These are phyloP conservation scores for Drosophila carrolli DNA, from an alignment of 1,140 invertebrate genomes.

Conservation along the genomic window DNA sequence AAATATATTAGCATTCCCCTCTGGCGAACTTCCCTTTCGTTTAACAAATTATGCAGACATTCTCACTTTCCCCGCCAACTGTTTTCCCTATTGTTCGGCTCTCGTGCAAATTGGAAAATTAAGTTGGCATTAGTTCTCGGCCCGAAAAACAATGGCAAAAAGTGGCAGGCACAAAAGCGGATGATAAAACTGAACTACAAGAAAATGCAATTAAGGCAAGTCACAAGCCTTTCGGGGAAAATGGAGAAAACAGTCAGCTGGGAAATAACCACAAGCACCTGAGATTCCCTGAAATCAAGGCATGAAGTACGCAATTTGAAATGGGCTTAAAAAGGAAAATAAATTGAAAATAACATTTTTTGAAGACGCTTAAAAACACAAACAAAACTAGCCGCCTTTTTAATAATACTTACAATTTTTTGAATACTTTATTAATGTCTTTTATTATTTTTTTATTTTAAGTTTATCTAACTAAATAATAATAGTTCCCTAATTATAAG, in stretches of 20 bases:
- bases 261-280: conserved; percentile 3
- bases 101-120: conserved; percentile 20
- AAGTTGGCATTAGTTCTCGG: conserved; percentile 15
- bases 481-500: too few relatives aligned
- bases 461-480: too few relatives aligned
- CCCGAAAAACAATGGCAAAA: conserved; percentile 1
- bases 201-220: conserved; percentile 34
- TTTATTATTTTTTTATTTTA: too few relatives aligned
- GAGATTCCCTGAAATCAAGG: neutral
- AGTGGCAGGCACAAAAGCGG: neutral
- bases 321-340: too few relatives aligned
- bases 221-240: neutral
- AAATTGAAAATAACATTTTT: neutral
- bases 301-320: neutral
- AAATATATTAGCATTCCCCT: conserved; percentile 8
- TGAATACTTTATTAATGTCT: too few relatives aligned
- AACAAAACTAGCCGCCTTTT: too few relatives aligned
- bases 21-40: neutral
- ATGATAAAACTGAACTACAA: conserved; percentile 12
- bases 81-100: conserved; percentile 4
- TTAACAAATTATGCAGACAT: conserved; percentile 1
- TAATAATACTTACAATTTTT: too few relatives aligned
- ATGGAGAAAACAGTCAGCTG: neutral
- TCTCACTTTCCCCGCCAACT: conserved; percentile 6
- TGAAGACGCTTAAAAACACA: too few relatives aligned